A percentile compares a stretch with the other conserved stretches of the same genome.
Conservation (phyloP, 1,140 invertebrate species). For the Eueides isabella region DNA sequence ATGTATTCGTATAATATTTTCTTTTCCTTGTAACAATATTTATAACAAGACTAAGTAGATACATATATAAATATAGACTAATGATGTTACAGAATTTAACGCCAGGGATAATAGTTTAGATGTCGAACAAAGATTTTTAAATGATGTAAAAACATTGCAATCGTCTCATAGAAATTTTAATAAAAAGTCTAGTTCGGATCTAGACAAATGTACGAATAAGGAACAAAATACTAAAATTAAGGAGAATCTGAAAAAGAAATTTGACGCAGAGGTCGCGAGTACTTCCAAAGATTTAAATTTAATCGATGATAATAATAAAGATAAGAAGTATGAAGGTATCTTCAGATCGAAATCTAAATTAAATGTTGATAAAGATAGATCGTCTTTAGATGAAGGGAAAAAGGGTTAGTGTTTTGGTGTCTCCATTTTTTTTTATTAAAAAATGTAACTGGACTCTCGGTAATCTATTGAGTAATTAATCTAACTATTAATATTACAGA, state of each 20-base stretch:
- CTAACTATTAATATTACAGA: neutral
- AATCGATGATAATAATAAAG: neutral
- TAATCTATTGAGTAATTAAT: too few relatives aligned
- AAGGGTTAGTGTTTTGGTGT: slow-evolving; percentile 19
- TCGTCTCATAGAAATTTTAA: neutral
- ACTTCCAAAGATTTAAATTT: neutral
- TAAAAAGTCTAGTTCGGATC: neutral
- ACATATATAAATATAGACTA: too few relatives aligned
- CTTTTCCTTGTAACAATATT: too few relatives aligned
- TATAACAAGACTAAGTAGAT: too few relatives aligned
- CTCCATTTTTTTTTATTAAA: too few relatives aligned
- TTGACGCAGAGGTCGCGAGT: neutral
- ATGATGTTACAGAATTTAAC: too few relatives aligned
- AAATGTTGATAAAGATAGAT: neutral
- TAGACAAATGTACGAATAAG: neutral
- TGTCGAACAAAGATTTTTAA: too few relatives aligned
- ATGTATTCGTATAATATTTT: too few relatives aligned
- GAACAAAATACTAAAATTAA: slow-evolving; percentile 3
- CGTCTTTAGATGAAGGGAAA: slow-evolving; percentile 7
- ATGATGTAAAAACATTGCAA: neutral
- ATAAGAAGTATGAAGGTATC: neutral
- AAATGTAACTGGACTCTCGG: too few relatives aligned
- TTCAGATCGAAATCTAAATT: neutral
- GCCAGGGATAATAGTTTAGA: too few relatives aligned
- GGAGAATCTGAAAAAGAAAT: neutral